phyloP scores from a whole-genome alignment of 1,140 invertebrate genomes.

The Brachionus paranguensis region DNA sequence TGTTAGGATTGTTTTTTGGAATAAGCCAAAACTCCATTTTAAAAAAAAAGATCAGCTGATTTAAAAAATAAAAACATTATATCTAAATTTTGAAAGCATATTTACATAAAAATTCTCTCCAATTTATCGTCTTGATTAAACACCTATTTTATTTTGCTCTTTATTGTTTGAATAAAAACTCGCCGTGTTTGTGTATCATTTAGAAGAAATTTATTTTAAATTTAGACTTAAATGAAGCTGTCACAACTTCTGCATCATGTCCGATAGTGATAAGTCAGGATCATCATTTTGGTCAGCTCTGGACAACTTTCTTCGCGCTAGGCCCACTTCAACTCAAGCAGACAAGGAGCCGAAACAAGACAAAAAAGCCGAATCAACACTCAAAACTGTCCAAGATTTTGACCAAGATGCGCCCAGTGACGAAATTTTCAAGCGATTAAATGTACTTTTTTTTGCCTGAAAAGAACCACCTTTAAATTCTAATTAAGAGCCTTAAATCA shows the following conservation, averaged over 20 bases:
- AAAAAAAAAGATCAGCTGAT: neutral
- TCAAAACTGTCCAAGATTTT: neutral
- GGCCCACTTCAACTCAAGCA: neutral
- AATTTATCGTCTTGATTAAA: neutral
- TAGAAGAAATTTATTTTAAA: neutral
- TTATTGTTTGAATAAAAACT: neutral
- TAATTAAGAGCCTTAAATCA: neutral
- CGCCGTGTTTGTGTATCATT: neutral
- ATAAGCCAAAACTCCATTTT: neutral
- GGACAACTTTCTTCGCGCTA: neutral
- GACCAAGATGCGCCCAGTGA: neutral
- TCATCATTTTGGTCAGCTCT: slow-evolving; percentile 19
- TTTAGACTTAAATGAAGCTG: neutral
- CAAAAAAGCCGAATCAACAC: neutral
- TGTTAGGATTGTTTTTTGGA: neutral
- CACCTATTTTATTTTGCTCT: slow-evolving; percentile 6
- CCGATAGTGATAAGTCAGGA: neutral
- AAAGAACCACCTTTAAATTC: neutral
- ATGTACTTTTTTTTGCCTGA: neutral
- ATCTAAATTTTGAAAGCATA: slow-evolving; percentile 3
- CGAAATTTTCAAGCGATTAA: neutral
- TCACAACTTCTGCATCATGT: neutral
- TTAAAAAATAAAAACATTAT: neutral
- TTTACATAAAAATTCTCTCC: neutral
- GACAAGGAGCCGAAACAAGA: neutral